These are phyloP conservation scores for Drosophila borborema DNA, from an alignment of 2,888 invertebrate genomes.

Conservation along the genomic window DNA sequence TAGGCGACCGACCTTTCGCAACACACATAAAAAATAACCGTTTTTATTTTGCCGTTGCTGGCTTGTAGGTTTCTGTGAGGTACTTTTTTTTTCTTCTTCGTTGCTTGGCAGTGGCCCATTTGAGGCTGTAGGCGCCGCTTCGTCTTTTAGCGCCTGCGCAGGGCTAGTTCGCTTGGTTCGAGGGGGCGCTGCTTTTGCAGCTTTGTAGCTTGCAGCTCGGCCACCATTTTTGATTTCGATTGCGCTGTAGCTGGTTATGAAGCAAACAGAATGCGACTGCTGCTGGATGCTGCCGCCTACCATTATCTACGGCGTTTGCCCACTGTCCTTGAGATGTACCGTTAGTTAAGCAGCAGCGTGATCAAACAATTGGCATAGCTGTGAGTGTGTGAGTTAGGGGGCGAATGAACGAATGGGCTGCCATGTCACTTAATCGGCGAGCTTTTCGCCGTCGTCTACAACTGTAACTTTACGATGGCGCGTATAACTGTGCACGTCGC, in stretches of 20 bases:
- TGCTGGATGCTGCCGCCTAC: slow-evolving; percentile 49
- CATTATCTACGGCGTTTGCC: slow-evolving; percentile 1
- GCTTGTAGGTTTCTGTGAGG: background rate
- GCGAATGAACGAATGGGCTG: slow-evolving; percentile 2
- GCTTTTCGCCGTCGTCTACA: slow-evolving; percentile 42
- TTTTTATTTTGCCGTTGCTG: slow-evolving; percentile 19
- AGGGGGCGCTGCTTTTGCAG: slow-evolving; percentile 60
- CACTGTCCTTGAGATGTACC: slow-evolving; percentile 58
- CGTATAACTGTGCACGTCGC: slow-evolving; percentile 9
- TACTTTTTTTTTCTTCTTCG: slow-evolving; percentile 8
- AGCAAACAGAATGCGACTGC: slow-evolving; percentile 75
- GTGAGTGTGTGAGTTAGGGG: no score
- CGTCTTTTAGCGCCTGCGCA: slow-evolving; percentile 64
- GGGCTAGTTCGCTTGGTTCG: background rate
- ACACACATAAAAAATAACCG: slow-evolving; percentile 47
- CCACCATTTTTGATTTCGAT: slow-evolving; percentile 75
- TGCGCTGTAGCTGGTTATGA: slow-evolving; percentile 76
- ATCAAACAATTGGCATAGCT: slow-evolving; percentile 29
- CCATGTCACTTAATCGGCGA: slow-evolving; percentile 18
- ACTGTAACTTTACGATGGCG: slow-evolving; percentile 37
- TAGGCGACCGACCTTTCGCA: slow-evolving; percentile 57
- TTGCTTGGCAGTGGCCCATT: slow-evolving; percentile 35
- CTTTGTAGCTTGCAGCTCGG: slow-evolving; percentile 72
- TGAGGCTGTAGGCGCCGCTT: slow-evolving; percentile 53
- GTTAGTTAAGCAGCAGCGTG: slow-evolving; percentile 29